Evolutionary conservation across 2,888 invertebrate genomes (phyloP).

Genomic region (Leptinotarsa haldemani): DNA sequence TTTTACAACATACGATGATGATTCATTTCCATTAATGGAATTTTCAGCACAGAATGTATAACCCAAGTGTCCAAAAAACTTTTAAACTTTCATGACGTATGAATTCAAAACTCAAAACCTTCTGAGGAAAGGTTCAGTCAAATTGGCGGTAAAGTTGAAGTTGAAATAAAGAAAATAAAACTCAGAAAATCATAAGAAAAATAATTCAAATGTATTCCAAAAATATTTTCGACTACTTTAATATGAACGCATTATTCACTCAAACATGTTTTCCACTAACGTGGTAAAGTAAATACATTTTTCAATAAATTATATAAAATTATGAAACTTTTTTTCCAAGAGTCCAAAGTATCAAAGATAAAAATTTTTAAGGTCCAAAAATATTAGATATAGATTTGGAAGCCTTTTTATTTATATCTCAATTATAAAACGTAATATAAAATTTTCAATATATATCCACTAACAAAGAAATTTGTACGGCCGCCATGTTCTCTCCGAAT

Average conservation of each 20-base stretch:
- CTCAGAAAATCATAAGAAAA: not conserved
- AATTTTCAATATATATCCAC: slow-evolving; percentile 43
- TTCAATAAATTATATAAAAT: not conserved
- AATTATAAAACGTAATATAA: slow-evolving; percentile 24
- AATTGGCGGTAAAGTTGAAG: slow-evolving; percentile 35
- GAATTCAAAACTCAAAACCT: slow-evolving; percentile 1
- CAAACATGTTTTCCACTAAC: no score
- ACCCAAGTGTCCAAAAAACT: not conserved
- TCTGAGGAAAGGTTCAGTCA: not conserved
- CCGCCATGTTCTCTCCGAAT: slow-evolving; percentile 67
- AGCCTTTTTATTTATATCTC: slow-evolving; percentile 3
- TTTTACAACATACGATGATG: not conserved
- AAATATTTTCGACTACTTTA: not conserved
- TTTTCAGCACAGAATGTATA: not conserved
- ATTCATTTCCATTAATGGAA: not conserved
- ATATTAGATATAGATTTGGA: slow-evolving; percentile 9
- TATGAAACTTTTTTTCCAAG: not conserved
- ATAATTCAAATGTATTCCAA: not conserved
- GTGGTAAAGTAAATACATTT: not conserved
- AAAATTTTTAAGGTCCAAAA: not conserved
- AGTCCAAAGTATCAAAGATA: not conserved
- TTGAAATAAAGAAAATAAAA: slow-evolving; percentile 12
- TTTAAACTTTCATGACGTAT: slow-evolving; percentile 5
- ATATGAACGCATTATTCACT: no score
- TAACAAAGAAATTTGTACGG: slow-evolving; percentile 54